A percentile compares a stretch with the other conserved stretches of the same genome.
phyloP scores from a whole-genome alignment of 2,113 vertebrate species.

The Aegypius monachus region DNA sequence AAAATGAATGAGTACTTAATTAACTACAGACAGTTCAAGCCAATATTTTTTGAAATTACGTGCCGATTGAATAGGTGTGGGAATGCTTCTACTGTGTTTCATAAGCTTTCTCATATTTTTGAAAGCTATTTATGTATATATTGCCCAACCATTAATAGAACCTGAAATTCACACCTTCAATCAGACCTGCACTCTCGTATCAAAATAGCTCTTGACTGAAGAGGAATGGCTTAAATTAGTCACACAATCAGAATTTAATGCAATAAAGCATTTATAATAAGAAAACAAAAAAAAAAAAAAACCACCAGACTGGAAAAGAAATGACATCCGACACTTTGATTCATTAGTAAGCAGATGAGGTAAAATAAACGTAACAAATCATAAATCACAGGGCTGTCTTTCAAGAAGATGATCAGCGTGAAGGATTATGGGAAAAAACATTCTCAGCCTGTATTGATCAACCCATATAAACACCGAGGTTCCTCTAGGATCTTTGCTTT shows the following conservation, averaged over 20 bases:
- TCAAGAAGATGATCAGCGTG: neutral
- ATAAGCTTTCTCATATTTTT: neutral
- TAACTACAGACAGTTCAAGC: neutral
- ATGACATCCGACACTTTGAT: constrained; percentile 15
- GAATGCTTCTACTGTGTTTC: neutral
- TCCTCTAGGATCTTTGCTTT: neutral
- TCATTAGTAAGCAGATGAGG: neutral
- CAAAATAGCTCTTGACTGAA: neutral
- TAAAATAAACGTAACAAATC: constrained; percentile 16
- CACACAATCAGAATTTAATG: neutral
- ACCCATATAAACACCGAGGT: neutral
- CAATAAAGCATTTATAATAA: constrained; percentile 1
- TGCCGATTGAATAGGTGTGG: neutral
- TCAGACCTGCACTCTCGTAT: neutral
- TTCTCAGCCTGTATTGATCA: constrained; percentile 25
- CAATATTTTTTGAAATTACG: neutral
- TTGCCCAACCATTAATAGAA: neutral
- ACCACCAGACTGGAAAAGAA: neutral
- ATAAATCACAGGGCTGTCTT: constrained; percentile 11
- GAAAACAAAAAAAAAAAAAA: neutral
- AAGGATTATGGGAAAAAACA: neutral
- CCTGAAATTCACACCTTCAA: neutral
- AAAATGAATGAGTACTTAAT: neutral
- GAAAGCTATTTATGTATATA: neutral
- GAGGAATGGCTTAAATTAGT: constrained; percentile 37